These are phyloP conservation scores for Peromyscus aztecus DNA, from an alignment of 2,797 vertebrate species.

Conservation along the genomic window DNA sequence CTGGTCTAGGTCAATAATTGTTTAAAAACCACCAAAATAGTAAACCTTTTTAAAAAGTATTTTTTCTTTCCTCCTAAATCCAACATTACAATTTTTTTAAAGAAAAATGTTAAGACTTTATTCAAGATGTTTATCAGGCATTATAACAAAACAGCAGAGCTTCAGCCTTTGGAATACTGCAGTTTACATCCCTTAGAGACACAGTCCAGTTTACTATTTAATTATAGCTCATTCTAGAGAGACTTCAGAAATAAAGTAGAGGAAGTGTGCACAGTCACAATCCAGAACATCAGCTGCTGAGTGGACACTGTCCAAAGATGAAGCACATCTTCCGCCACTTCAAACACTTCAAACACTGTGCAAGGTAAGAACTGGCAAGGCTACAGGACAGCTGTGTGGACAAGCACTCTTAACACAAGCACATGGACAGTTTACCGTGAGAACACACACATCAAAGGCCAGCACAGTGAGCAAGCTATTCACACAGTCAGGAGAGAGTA, in stretches of 20 bases:
- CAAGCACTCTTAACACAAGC: constrained; percentile 71
- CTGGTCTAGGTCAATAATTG: not conserved
- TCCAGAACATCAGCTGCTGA: constrained; percentile 45
- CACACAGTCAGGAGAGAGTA: not conserved
- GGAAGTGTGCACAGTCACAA: constrained; percentile 71
- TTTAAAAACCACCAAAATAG: not conserved
- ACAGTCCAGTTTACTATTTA: constrained; percentile 67
- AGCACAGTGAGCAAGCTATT: constrained; percentile 74
- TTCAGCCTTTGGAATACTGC: constrained; percentile 86
- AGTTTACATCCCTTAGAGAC: constrained; percentile 68
- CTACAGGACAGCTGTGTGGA: not conserved
- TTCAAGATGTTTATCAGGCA: constrained; percentile 87
- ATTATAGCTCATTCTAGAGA: constrained; percentile 70
- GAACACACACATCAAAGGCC: constrained; percentile 62
- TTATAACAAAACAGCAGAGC: constrained; percentile 87
- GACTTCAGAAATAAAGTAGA: constrained; percentile 72
- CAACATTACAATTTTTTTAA: constrained; percentile 70
- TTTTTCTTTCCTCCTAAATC: constrained; percentile 40
- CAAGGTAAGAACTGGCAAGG: constrained; percentile 70
- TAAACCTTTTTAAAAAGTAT: not conserved
- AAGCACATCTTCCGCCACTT: constrained; percentile 65
- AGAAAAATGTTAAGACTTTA: constrained; percentile 90
- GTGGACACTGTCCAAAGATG: not conserved
- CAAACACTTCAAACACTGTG: constrained; percentile 71
- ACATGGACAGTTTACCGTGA: not conserved